These are phyloP conservation scores for Drosophila anomelani DNA, from an alignment of 2,888 invertebrate genomes.

Conservation along the genomic window DNA sequence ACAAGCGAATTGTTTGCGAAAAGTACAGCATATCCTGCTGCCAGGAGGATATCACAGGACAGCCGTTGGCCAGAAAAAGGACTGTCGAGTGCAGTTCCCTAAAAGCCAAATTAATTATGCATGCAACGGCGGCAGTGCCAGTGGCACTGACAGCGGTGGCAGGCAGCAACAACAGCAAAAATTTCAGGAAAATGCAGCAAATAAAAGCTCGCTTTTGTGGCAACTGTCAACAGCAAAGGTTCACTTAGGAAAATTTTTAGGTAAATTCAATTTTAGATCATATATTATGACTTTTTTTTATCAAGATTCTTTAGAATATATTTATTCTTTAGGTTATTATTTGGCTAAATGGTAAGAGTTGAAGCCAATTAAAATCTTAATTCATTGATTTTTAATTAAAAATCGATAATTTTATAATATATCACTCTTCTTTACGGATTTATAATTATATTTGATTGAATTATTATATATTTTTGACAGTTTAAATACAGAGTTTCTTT, in stretches of 20 bases:
- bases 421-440: background rate
- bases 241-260: slow-evolving; percentile 1
- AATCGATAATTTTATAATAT: too few relatives aligned
- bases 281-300: background rate
- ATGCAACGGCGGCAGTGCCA: slow-evolving; percentile 55
- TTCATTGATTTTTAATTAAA: too few relatives aligned
- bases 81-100: slow-evolving; percentile 56
- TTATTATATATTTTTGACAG: background rate
- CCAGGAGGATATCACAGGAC: slow-evolving; percentile 21
- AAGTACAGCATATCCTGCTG: slow-evolving; percentile 31
- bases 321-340: too few relatives aligned
- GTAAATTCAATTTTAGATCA: background rate
- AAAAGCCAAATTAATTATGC: slow-evolving; percentile 81
- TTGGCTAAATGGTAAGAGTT: too few relatives aligned
- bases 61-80: slow-evolving; percentile 40
- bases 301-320: background rate
- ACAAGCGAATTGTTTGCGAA: slow-evolving; percentile 45
- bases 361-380: too few relatives aligned
- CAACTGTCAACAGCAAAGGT: slow-evolving; percentile 42
- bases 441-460: background rate
- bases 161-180: slow-evolving; percentile 17
- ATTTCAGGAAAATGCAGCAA: slow-evolving; percentile 40
- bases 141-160: slow-evolving; percentile 28
- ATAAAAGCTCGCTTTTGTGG: slow-evolving; percentile 33
- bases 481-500: background rate